These are phyloP conservation scores for Mimachlamys varia DNA, from an alignment of 2,888 invertebrate species.

Conservation along the genomic window DNA sequence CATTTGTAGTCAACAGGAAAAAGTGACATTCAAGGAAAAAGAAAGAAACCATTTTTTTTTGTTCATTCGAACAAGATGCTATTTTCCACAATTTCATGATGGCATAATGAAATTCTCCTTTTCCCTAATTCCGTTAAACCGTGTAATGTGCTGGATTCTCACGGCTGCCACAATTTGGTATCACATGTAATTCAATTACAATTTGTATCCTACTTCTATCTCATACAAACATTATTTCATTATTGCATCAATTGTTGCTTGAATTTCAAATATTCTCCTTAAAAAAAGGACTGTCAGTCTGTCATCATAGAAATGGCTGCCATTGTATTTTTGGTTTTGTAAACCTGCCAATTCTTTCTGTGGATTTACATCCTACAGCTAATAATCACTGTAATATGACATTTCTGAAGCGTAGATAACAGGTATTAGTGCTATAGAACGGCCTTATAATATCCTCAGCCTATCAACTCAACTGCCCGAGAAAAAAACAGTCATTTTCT, in stretches of 20 bases:
- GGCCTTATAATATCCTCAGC: constrained; percentile 2
- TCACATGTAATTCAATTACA: not conserved
- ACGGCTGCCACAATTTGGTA: not conserved
- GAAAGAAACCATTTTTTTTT: not conserved
- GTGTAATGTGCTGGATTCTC: not conserved
- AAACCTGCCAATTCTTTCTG: not conserved
- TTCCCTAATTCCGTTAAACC: not conserved
- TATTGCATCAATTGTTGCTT: not conserved
- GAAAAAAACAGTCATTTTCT: constrained; percentile 21
- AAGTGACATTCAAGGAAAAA: constrained; percentile 30
- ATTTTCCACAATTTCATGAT: constrained; percentile 13
- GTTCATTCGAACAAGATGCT: not conserved
- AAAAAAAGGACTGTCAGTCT: not conserved
- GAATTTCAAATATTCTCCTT: not conserved
- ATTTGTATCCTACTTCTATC: constrained; percentile 8
- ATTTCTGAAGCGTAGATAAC: constrained; percentile 11
- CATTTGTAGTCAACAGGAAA: not conserved
- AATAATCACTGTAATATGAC: not conserved
- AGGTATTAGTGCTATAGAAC: constrained; percentile 2
- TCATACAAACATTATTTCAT: not conserved
- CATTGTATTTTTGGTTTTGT: not conserved
- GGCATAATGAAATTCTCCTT: not conserved
- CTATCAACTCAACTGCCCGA: constrained; percentile 25
- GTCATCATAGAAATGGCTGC: not conserved
- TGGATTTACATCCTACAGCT: not conserved